These are phyloP conservation scores for Solenodon paradoxus DNA, from an alignment of 2,113 vertebrate genomes.

Conservation along the genomic window DNA sequence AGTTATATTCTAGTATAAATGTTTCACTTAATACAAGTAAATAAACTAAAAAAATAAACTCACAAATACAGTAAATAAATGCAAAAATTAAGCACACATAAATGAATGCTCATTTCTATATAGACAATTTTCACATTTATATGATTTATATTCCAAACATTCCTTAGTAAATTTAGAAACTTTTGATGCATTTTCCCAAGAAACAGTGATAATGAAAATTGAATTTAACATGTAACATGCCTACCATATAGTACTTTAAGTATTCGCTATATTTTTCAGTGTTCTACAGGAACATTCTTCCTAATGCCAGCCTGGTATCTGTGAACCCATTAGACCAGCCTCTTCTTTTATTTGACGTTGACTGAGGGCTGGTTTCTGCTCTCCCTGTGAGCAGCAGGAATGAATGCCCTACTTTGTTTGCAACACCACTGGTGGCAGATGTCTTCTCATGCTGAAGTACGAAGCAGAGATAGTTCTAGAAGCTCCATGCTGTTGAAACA, in stretches of 20 bases:
- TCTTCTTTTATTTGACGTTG: background rate
- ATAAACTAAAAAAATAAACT: background rate
- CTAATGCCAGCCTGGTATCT: background rate
- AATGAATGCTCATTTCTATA: background rate
- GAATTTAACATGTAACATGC: background rate
- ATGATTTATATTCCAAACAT: background rate
- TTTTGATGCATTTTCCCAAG: background rate
- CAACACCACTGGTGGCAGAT: background rate
- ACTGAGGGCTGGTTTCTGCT: background rate
- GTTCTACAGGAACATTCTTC: background rate
- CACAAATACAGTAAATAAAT: background rate
- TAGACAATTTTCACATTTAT: background rate
- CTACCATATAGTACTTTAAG: background rate
- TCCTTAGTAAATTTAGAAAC: background rate
- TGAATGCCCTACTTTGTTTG: background rate
- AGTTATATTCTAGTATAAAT: background rate
- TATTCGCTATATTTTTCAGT: background rate
- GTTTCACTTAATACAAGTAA: background rate
- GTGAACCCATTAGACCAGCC: background rate
- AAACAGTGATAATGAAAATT: background rate
- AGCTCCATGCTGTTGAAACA: background rate
- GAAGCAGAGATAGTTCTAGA: background rate
- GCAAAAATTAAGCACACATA: background rate
- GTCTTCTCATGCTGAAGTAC: background rate
- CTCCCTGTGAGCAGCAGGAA: background rate